Evolutionary conservation across 2,797 vertebrate genomes (phyloP).

Genomic region (Sciurus carolinensis): DNA sequence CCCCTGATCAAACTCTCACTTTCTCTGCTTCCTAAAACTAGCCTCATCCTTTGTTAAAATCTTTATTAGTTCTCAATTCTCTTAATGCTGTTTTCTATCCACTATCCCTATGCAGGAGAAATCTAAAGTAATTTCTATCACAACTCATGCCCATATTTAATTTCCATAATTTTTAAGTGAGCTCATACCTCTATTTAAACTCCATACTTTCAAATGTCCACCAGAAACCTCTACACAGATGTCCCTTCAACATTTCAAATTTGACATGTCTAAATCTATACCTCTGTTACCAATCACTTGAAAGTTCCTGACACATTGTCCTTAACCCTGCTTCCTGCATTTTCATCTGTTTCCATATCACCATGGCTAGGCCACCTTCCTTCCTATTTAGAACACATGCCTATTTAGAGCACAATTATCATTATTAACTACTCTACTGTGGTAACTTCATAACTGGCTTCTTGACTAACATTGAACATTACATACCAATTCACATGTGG

Average conservation of each 20-base stretch:
- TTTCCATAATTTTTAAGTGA: neutral
- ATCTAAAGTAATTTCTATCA: neutral
- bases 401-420: neutral
- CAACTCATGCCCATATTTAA: neutral
- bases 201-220: neutral
- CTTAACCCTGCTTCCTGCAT: neutral
- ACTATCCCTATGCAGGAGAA: neutral
- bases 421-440: neutral
- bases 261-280: neutral
- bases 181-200: neutral
- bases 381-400: no score
- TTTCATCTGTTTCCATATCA: neutral
- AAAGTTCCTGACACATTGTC: neutral
- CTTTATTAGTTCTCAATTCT: neutral
- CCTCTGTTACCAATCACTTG: neutral
- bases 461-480: neutral
- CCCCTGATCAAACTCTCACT: neutral
- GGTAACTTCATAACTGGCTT: neutral
- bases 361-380: no score
- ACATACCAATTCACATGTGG: neutral
- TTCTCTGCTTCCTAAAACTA: neutral
- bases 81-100: neutral
- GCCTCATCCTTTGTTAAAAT: neutral
- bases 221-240: neutral
- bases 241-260: neutral